These are phyloP conservation scores for Orthosia incerta DNA, from an alignment of 2,888 invertebrate genomes.

Conservation along the genomic window DNA sequence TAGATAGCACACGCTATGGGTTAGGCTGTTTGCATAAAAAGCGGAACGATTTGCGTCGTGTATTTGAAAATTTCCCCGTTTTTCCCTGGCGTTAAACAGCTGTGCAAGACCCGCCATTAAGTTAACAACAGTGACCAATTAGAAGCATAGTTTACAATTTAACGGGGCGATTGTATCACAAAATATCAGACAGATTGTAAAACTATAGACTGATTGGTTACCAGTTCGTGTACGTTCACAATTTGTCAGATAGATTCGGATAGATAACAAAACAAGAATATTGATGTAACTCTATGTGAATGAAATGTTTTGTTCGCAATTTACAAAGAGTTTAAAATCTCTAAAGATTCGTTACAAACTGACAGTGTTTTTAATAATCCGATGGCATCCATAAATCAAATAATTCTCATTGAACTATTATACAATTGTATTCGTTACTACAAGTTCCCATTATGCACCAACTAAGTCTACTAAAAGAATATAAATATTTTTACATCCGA, in stretches of 20 bases:
- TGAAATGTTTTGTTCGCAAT: too few species aligned
- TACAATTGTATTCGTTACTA: too few species aligned
- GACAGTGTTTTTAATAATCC: too few species aligned
- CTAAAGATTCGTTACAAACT: not conserved
- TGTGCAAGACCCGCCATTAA: not conserved
- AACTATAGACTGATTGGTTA: not conserved
- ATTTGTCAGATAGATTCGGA: not conserved
- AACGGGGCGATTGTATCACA: not conserved
- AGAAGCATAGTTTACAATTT: not conserved
- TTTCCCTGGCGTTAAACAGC: not conserved
- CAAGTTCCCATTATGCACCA: not conserved
- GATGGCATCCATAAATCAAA: too few species aligned
- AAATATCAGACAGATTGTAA: not conserved
- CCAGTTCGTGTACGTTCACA: not conserved
- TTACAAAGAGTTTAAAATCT: not conserved
- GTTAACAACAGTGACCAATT: not conserved
- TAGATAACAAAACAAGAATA: not conserved
- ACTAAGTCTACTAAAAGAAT: conserved; percentile 1
- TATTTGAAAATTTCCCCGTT: not conserved
- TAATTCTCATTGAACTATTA: too few species aligned
- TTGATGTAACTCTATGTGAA: not conserved
- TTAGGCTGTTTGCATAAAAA: conserved; percentile 29
- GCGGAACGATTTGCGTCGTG: not conserved
- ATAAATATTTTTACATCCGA: conserved; percentile 18
- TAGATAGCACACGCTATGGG: conserved; percentile 23